A percentile compares a stretch with the other conserved stretches of the same genome.
phyloP scores from a whole-genome alignment of 30 jellyfish, hydroid and myxozoan genomes.

The Hydra vulgaris region DNA sequence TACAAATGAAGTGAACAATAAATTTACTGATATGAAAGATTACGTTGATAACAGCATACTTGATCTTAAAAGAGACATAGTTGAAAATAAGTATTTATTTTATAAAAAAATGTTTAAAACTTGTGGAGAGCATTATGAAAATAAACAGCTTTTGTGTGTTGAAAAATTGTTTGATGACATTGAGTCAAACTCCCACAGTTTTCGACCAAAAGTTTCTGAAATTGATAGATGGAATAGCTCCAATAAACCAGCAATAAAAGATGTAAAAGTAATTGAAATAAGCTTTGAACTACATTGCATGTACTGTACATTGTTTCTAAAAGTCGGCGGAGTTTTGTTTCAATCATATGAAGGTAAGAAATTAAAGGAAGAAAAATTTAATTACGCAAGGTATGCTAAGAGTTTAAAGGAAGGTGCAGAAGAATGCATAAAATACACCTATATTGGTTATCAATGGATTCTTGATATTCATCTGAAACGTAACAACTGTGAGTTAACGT shows the following conservation, averaged over 20 bases:
- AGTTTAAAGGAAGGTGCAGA: background rate
- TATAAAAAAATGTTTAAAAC: slow-evolving; percentile 12
- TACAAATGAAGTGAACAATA: slow-evolving; percentile 29
- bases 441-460: background rate
- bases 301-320: slow-evolving; percentile 1
- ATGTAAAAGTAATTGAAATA: background rate
- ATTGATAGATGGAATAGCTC: background rate
- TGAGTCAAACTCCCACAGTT: background rate
- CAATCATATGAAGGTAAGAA: background rate
- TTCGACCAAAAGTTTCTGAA: background rate
- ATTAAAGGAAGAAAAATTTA: background rate
- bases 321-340: background rate
- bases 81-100: slow-evolving; percentile 14
- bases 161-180: background rate
- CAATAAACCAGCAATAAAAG: background rate
- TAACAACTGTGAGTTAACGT: background rate
- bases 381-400: background rate
- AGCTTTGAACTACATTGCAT: background rate
- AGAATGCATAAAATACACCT: background rate
- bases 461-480: background rate
- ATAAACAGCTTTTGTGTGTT: background rate
- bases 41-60: slow-evolving; percentile 21
- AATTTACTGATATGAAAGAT: slow-evolving; percentile 20
- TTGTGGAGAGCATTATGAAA: slow-evolving; percentile 2
- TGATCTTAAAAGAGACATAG: slow-evolving; percentile 13